phyloP scores from a whole-genome alignment of 2,113 vertebrate species.

The Pterocles orientalis region DNA sequence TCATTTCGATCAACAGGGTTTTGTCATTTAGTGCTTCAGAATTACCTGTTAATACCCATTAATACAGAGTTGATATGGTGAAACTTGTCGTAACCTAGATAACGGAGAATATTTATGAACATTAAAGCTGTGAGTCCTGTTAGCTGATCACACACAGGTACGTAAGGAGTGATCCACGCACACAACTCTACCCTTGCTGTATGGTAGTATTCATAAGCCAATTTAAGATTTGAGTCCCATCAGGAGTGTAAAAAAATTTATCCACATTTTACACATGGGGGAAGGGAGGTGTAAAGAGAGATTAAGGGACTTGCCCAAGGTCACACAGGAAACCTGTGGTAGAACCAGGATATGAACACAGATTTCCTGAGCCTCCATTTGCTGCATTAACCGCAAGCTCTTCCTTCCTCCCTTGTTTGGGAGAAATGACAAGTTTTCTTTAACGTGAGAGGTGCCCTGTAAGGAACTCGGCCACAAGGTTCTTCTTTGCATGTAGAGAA shows the following conservation, averaged over 20 bases:
- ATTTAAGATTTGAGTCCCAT: background rate
- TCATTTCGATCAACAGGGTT: background rate
- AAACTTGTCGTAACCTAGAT: background rate
- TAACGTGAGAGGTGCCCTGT: background rate
- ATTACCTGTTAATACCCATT: background rate
- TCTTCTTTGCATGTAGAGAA: background rate
- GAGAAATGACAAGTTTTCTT: constrained; percentile 42
- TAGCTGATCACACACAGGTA: background rate
- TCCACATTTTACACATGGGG: background rate
- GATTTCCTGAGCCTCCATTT: constrained; percentile 67
- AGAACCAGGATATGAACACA: constrained; percentile 62
- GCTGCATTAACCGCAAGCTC: constrained; percentile 38
- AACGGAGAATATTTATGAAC: background rate
- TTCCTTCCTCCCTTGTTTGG: constrained; percentile 54
- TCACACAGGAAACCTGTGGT: constrained; percentile 61
- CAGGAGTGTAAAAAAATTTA: background rate
- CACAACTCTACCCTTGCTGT: background rate
- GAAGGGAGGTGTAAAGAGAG: background rate
- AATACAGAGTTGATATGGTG: background rate
- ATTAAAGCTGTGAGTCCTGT: background rate
- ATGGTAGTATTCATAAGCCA: accelerated
- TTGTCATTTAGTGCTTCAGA: background rate
- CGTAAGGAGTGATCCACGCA: background rate
- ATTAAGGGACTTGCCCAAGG: constrained; percentile 17
- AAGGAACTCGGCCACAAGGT: background rate